Conservation (phyloP, 2,113 vertebrate species). For the Pelusios castaneus region DNA sequence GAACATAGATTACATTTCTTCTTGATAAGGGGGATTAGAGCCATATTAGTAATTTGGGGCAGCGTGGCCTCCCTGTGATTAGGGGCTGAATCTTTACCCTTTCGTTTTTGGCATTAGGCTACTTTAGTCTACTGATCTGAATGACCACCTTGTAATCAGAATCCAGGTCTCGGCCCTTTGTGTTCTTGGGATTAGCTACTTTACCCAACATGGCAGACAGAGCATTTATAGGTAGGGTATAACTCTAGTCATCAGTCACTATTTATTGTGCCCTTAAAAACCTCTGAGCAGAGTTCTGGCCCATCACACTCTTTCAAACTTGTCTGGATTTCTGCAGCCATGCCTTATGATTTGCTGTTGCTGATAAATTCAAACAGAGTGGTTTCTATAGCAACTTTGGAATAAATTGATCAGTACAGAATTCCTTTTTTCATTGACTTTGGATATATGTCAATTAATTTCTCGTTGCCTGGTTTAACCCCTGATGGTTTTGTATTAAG, state of each 20-base stretch:
- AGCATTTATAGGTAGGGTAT: too few species aligned
- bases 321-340: not conserved
- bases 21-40: not conserved
- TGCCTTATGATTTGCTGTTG: too few species aligned
- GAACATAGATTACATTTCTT: not conserved
- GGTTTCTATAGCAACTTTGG: not conserved
- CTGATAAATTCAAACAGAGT: not conserved
- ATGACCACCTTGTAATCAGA: not conserved
- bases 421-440: not conserved
- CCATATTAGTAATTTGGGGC: not conserved
- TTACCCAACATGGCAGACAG: not conserved
- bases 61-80: not conserved
- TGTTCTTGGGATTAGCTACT: not conserved
- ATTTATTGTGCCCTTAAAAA: not conserved
- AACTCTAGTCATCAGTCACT: not conserved
- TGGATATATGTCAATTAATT: not conserved
- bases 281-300: not conserved
- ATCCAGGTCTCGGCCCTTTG: too few species aligned
- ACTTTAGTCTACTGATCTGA: not conserved
- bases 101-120: not conserved
- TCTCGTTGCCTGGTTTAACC: not conserved
- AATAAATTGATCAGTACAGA: not conserved
- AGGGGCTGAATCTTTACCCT: not conserved
- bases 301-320: not conserved
- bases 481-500: not conserved